Evolutionary conservation across 2,888 invertebrate genomes (phyloP).

Genomic region (Agrilus cyanescens): DNA sequence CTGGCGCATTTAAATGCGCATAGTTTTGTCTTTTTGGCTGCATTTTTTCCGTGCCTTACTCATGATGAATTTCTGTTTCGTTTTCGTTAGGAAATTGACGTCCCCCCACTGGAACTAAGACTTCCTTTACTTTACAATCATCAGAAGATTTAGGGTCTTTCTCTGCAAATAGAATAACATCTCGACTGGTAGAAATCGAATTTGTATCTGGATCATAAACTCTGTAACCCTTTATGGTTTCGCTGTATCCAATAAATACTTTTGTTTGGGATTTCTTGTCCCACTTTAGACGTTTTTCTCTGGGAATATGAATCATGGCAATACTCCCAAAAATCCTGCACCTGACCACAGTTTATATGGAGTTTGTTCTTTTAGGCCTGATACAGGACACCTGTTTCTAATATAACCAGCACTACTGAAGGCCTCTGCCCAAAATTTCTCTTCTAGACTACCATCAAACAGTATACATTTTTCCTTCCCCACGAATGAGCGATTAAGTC

Average conservation of each 20-base stretch:
- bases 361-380: slow-evolving; percentile 15
- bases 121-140: slow-evolving; percentile 3
- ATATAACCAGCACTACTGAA: slow-evolving; percentile 8
- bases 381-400: slow-evolving; percentile 9
- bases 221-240: slow-evolving; percentile 8
- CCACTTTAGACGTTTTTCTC: slow-evolving; percentile 10
- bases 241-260: slow-evolving; percentile 10
- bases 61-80: slow-evolving; percentile 5
- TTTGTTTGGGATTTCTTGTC: slow-evolving; percentile 8
- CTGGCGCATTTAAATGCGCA: too few relatives aligned
- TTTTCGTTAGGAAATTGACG: too few relatives aligned
- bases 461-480: too few relatives aligned
- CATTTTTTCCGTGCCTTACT: too few relatives aligned
- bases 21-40: too few relatives aligned
- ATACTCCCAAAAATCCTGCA: slow-evolving; percentile 12
- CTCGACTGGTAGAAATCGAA: slow-evolving; percentile 7
- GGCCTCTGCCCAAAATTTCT: slow-evolving; percentile 19
- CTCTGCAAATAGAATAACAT: slow-evolving; percentile 12
- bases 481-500: too few relatives aligned
- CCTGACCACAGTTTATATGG: slow-evolving; percentile 15
- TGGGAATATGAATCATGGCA: slow-evolving; percentile 9
- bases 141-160: not conserved
- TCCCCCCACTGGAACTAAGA: slow-evolving; percentile 10
- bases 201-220: slow-evolving; percentile 10
- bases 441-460: slow-evolving; percentile 2